Conservation (phyloP, 2,113 vertebrate species). For the Heloderma charlesbogerti region DNA sequence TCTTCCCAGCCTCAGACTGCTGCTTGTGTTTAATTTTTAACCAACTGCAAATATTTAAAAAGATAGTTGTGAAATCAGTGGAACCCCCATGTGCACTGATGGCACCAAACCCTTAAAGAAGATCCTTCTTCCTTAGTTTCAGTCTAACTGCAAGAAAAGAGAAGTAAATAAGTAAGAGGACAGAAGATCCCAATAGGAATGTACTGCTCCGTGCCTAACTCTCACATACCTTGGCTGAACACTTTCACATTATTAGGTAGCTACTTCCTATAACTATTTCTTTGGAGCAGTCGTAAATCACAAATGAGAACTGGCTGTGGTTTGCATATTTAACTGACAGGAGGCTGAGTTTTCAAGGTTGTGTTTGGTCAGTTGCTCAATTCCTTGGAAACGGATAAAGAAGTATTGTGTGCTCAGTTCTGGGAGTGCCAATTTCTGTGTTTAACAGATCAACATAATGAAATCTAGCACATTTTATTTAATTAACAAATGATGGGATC, state of each 20-base stretch:
- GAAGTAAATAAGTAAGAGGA: constrained; percentile 33
- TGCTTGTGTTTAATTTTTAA: constrained; percentile 81
- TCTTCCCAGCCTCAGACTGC: constrained; percentile 35
- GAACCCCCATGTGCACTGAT: constrained; percentile 37
- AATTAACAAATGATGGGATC: neutral
- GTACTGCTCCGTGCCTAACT: neutral
- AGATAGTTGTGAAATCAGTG: constrained; percentile 52
- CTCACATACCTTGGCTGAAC: neutral
- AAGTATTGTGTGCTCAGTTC: neutral
- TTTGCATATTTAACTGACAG: rapidly evolving
- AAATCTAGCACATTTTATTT: neutral
- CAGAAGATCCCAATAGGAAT: neutral
- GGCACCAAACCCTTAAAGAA: constrained; percentile 50
- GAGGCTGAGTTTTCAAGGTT: rapidly evolving
- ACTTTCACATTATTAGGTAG: rapidly evolving
- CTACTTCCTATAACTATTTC: rapidly evolving
- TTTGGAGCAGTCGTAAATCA: rapidly evolving
- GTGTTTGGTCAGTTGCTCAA: rapidly evolving
- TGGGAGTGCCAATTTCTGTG: neutral
- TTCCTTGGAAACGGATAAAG: neutral
- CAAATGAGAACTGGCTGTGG: rapidly evolving
- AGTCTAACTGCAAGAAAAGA: constrained; percentile 19
- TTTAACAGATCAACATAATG: neutral
- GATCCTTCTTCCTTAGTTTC: constrained; percentile 40
- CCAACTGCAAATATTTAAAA: constrained; percentile 73